Percentiles rank a stretch among this genome's conserved stretches.
Evolutionary conservation across 2,888 invertebrate genomes (phyloP).

Genomic region (Phyllotreta striolata): DNA sequence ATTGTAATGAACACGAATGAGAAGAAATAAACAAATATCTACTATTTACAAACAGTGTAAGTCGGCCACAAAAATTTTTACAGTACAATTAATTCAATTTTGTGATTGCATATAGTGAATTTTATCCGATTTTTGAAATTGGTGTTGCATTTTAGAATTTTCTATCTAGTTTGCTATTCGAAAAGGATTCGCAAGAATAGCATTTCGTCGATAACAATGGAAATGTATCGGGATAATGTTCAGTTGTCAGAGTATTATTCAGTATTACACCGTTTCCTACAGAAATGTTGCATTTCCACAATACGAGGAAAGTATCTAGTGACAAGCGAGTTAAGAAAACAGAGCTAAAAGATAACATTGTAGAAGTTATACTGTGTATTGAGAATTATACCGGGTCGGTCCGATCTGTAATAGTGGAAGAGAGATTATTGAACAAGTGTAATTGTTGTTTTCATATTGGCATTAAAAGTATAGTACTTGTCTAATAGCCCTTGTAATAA

Average conservation of each 20-base stretch:
- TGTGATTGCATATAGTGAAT: too few species aligned
- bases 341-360: constrained; percentile 7
- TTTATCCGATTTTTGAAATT: too few species aligned
- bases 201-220: constrained; percentile 6
- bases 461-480: too few species aligned
- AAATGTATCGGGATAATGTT: neutral
- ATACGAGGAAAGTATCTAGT: neutral
- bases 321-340: constrained; percentile 2
- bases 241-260: constrained; percentile 2
- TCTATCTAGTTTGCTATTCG: constrained; percentile 1
- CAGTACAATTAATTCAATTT: too few species aligned
- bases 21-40: too few species aligned
- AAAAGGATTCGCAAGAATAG: constrained; percentile 4
- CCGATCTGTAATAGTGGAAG: too few species aligned
- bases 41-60: too few species aligned
- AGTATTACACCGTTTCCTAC: constrained; percentile 2
- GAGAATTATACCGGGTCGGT: neutral
- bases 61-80: too few species aligned
- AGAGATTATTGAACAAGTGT: too few species aligned
- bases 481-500: too few species aligned
- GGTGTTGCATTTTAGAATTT: neutral
- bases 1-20: too few species aligned
- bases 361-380: neutral
- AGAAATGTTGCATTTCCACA: constrained; percentile 13
- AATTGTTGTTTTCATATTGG: too few species aligned